These are phyloP conservation scores for Momotus momota DNA, from an alignment of 2,797 vertebrate species.

Conservation along the genomic window DNA sequence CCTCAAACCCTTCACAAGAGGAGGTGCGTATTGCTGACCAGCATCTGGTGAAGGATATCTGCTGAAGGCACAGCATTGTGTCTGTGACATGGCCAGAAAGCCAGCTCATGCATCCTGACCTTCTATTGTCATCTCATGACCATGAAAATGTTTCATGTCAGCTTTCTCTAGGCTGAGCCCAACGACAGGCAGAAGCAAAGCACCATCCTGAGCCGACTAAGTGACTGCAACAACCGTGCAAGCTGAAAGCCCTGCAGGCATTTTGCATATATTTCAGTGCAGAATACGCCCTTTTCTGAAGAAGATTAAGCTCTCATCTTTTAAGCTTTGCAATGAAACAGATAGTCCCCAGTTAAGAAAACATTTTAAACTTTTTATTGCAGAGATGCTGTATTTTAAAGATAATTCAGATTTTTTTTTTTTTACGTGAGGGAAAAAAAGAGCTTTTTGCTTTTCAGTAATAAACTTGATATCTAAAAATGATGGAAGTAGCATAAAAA, in stretches of 20 bases:
- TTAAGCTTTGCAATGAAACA: slow-evolving; percentile 27
- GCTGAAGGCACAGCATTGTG: background rate
- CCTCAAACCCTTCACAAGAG: background rate
- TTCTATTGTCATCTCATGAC: background rate
- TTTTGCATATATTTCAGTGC: slow-evolving; percentile 18
- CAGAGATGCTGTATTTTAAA: background rate
- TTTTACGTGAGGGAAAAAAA: accelerated
- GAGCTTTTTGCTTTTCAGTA: background rate
- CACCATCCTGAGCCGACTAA: background rate
- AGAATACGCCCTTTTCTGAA: slow-evolving; percentile 43
- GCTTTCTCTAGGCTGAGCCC: background rate
- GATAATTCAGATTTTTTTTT: background rate
- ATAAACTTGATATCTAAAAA: background rate
- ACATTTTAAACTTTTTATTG: background rate
- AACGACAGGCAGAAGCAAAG: background rate
- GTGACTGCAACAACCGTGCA: background rate
- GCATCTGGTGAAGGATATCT: background rate
- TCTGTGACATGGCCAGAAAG: background rate
- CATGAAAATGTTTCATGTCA: accelerated
- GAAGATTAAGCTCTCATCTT: slow-evolving; percentile 31
- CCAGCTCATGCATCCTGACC: accelerated
- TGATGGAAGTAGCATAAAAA: background rate
- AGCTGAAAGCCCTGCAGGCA: background rate
- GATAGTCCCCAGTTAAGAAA: background rate
- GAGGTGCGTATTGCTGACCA: background rate